Conservation (phyloP, 2,797 vertebrate genomes). For the Antennarius maculatus region DNA sequence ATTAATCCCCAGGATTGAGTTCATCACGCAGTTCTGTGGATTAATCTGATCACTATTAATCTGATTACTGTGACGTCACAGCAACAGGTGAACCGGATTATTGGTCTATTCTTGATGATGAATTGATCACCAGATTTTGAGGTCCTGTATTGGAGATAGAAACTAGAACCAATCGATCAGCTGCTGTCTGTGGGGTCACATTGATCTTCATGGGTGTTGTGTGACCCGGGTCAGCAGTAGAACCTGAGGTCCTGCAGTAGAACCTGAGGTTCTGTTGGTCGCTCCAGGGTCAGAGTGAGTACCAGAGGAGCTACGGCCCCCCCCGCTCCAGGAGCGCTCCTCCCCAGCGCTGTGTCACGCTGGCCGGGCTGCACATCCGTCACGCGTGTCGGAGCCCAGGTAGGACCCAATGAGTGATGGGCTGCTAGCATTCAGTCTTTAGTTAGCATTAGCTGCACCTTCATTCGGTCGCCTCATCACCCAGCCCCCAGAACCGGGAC, state of each 20-base stretch:
- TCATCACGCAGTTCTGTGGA: no score
- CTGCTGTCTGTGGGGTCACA: no score
- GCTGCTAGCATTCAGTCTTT: not conserved
- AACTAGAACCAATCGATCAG: no score
- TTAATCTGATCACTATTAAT: no score
- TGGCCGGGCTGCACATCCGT: slow-evolving; percentile 41
- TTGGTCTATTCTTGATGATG: no score
- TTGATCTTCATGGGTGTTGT: no score
- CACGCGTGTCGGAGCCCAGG: slow-evolving; percentile 45
- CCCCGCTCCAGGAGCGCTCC: slow-evolving; percentile 50
- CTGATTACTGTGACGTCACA: no score
- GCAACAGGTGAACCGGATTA: no score
- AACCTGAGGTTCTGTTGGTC: not conserved
- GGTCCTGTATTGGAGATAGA: no score
- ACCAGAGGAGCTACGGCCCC: slow-evolving; percentile 56
- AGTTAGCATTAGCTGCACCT: not conserved
- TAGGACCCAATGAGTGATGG: not conserved
- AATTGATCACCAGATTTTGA: no score
- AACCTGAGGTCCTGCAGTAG: not conserved
- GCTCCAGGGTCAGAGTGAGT: slow-evolving; percentile 60
- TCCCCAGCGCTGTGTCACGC: slow-evolving; percentile 31
- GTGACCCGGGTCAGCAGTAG: no score
- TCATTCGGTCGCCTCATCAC: not conserved
- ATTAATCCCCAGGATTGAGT: no score
- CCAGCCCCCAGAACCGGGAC: slow-evolving; percentile 34